Base-by-base conservation (phyloP, 2,797 vertebrate species). In the Trichosurus vulpecula region DNA sequence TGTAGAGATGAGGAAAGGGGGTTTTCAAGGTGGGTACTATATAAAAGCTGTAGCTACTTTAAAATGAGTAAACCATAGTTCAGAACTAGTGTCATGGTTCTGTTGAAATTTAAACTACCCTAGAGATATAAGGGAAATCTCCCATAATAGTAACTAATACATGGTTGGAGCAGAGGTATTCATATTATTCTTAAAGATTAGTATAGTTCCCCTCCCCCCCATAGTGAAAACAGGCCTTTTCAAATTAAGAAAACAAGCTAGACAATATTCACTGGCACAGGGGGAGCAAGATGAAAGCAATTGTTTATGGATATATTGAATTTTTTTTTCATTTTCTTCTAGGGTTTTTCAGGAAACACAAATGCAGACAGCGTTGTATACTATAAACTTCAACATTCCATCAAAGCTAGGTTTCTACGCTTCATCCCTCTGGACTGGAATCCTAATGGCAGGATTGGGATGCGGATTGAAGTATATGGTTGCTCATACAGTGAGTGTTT, bases 301-400 rank as follows among this genome's bases (percentile, higher is more conserved):
- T 52, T 35, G 54, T 81, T n/a, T 97, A 31, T 13, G 30, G 22
- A 90, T 93, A 11, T 74, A 13, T 11, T 97, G 54, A 98, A 93
- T 81, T 94, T 10, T 4, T 94, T 97, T 96, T 96, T 66, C 53
- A 2, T 97, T 97, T 97, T 96, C 61, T 98, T 98, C 10, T 94
- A 99, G 99, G 99, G 99, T 19, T 99, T 99, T 98, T 98, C 99
- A 96, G 99, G 99, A 81, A 99, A 99, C 97, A 99, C 98, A 54
- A 99, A 99, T 54, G 99, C 99, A 41, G 99, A 99, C 98, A 99
- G 99, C 52, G 99, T 99, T 3, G 98, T 99, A 55, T 99, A 99
- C 96, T 99, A 99, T 97, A 99, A 99, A 96, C 99, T 99, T 90
- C 99, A 99, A 96, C 99, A 99, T 96, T 99, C 99, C 0, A 99